Conservation (phyloP, 1,140 invertebrate genomes). For the Paracyclopina nana region DNA sequence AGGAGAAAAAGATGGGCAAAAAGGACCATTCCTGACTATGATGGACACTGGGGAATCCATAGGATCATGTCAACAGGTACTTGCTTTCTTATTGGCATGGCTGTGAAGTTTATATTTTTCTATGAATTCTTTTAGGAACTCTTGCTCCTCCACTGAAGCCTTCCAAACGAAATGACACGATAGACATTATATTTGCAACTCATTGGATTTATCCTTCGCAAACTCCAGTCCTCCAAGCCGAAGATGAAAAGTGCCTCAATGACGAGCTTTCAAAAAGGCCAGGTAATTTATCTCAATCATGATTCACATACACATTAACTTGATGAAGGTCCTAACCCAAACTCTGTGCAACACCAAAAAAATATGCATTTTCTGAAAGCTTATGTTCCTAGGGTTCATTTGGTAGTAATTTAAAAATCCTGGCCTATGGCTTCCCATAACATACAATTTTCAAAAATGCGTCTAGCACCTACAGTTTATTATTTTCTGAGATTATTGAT, state of each 20-base stretch:
- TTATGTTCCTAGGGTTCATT: too few species aligned
- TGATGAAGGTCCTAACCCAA: too few species aligned
- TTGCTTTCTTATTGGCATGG: neutral
- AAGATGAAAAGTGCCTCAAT: constrained; percentile 11
- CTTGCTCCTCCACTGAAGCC: constrained; percentile 10
- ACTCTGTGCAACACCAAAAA: too few species aligned
- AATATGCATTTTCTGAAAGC: too few species aligned
- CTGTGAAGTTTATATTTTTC: neutral
- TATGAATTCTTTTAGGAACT: neutral
- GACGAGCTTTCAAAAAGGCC: too few species aligned
- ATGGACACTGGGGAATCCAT: constrained; percentile 3
- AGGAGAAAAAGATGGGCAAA: neutral
- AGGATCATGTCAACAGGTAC: constrained; percentile 8
- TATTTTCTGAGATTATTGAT: too few species aligned
- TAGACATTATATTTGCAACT: constrained; percentile 11
- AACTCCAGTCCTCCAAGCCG: constrained; percentile 6
- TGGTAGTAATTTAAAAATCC: too few species aligned
- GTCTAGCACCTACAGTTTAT: too few species aligned
- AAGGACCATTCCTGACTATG: neutral
- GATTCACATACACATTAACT: too few species aligned
- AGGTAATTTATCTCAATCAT: too few species aligned
- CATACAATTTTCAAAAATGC: too few species aligned
- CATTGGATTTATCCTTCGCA: constrained; percentile 15
- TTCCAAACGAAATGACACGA: constrained; percentile 10
- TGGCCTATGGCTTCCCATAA: too few species aligned